phyloP scores from a whole-genome alignment of 1,140 invertebrate species.

The Drosophila pachea region DNA sequence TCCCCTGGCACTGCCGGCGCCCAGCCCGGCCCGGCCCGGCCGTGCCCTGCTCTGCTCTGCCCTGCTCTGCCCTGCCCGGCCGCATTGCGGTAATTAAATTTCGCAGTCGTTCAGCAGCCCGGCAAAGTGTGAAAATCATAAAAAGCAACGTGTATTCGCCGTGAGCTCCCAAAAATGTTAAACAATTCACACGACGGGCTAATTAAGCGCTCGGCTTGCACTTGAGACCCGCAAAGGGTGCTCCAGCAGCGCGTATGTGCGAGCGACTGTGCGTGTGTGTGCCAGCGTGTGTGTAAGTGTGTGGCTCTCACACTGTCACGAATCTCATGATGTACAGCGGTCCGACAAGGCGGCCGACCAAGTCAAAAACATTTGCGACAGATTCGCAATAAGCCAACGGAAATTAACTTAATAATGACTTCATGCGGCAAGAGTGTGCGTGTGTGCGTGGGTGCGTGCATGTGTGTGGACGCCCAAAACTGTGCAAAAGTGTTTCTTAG shows the following conservation, averaged over 20 bases:
- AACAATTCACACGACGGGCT: constrained; percentile 70
- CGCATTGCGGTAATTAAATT: constrained; percentile 67
- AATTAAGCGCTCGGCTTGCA: constrained; percentile 67
- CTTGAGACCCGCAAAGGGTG: constrained; percentile 46
- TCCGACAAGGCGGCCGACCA: constrained; percentile 27
- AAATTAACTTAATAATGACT: constrained; percentile 68
- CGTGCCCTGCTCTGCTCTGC: not conserved
- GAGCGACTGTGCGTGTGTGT: constrained; percentile 10
- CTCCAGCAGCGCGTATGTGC: constrained; percentile 10
- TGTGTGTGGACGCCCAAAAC: not conserved
- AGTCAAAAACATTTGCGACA: constrained; percentile 39
- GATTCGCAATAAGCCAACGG: constrained; percentile 48
- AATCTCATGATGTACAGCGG: constrained; percentile 64
- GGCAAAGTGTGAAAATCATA: constrained; percentile 72
- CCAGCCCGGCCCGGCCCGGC: not conserved
- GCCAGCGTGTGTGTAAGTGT: constrained; percentile 31
- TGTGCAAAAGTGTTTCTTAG: not conserved
- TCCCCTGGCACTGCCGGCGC: too few species aligned
- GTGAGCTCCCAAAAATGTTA: constrained; percentile 67
- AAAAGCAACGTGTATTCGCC: constrained; percentile 68
- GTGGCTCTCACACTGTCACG: constrained; percentile 72
- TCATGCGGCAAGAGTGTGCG: constrained; percentile 13
- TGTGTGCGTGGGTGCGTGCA: constrained; percentile 7
- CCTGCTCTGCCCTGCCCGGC: not conserved
- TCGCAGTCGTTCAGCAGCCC: constrained; percentile 43